Base-by-base conservation (phyloP, 1,140 invertebrate genomes). In the Centruroides sculpturatus region DNA sequence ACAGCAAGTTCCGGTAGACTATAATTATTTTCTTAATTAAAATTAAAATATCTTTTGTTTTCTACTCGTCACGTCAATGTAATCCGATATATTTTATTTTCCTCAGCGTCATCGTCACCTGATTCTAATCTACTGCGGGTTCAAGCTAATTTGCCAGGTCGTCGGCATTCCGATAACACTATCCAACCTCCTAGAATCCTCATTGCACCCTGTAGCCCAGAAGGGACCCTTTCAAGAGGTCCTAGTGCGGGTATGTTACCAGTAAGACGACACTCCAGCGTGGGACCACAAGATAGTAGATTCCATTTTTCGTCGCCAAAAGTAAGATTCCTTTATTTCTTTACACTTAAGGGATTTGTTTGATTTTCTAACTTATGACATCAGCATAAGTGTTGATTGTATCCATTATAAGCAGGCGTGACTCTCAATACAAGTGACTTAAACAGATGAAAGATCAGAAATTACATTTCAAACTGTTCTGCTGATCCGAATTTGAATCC, bases 91-190 rank as follows among this genome's bases (percentile, higher is more conserved):
- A 50, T 23, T 41, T 54, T 47, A 34, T 61, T 47, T 59, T 81
- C 60, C 23, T 80, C 77, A 64, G 82, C 84, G 3, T 82, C 85
- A 0, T 85, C 85, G 34, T 84, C 85, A 41, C 85, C 86, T 34
- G 89, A 92, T 70, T 86, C 83, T 70, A 91, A 92, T 74, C 88
- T 90, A 75, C 76, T 93, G 69, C 81, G 86, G 51, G 89, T 93
- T 3, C 81, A 82, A 49, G 88, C 83, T 69, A 81, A 83, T 4
- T 83, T 87, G 23, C 73, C 72, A 6, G 89, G 83, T 70, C 82
- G 89, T 55, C 83, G 90, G 47, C 79, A 92, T 35, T 92, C 89
- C 4, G 90, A 94, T 74, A 93, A 92, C 74, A 90, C 88, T 35
- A 76, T 93, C 66, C 70, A 75, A 57, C 90, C 90, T 82, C 87